Evolutionary conservation across 2,888 invertebrate species (phyloP).

Genomic region (Lasioglossum oenotherae): DNA sequence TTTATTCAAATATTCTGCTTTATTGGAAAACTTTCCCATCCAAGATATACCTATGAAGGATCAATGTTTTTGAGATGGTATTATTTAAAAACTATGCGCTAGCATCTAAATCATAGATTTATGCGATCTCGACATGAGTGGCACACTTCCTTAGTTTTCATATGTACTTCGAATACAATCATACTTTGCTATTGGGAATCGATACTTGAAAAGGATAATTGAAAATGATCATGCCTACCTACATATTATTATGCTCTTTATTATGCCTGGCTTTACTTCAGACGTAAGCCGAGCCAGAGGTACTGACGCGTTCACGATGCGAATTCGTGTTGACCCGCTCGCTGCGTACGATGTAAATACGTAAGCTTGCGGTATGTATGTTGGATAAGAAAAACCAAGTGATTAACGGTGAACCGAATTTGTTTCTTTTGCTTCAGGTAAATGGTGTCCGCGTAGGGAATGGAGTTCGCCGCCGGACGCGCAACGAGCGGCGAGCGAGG

Average conservation of each 20-base stretch:
- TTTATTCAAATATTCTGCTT: background rate
- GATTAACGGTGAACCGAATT: conserved; percentile 53
- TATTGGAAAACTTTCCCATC: too few relatives aligned
- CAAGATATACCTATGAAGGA: too few relatives aligned
- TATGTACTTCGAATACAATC: background rate
- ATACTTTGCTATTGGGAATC: background rate
- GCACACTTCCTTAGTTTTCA: too few relatives aligned
- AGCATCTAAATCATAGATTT: too few relatives aligned
- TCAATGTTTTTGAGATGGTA: too few relatives aligned
- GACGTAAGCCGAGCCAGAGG: background rate
- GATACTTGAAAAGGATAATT: background rate
- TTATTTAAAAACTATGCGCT: too few relatives aligned
- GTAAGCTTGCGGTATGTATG: background rate
- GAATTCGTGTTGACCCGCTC: conserved; percentile 10
- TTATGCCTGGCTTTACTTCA: background rate
- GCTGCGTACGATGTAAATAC: background rate
- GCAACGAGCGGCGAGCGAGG: conserved; percentile 88
- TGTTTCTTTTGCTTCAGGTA: conserved; percentile 87
- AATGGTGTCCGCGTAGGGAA: conserved; percentile 96
- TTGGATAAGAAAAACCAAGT: background rate
- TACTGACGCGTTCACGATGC: conserved; percentile 2
- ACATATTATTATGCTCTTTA: too few relatives aligned
- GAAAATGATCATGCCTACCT: background rate
- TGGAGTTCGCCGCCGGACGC: conserved; percentile 95
- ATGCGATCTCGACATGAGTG: too few relatives aligned